These are phyloP conservation scores for Erebia ligea DNA, from an alignment of 2,888 invertebrate species.

Conservation along the genomic window DNA sequence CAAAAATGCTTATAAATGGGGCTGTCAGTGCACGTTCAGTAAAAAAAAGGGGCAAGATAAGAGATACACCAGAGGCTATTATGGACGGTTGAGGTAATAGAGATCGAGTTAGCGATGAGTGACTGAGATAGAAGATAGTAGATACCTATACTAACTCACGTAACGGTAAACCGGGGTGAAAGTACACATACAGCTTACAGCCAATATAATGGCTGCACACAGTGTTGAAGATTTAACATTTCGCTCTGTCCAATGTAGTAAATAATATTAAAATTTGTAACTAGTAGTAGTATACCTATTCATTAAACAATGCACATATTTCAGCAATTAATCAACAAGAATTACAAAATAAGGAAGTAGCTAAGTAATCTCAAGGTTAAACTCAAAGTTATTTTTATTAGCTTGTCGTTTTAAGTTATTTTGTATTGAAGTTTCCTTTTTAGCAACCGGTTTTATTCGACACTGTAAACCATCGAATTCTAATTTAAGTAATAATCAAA, in stretches of 20 bases:
- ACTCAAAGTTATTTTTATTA: constrained; percentile 15
- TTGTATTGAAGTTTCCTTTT: constrained; percentile 12
- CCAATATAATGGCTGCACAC: constrained; percentile 49
- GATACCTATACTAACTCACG: constrained; percentile 52
- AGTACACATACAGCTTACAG: constrained; percentile 51
- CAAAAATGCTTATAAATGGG: constrained; percentile 62
- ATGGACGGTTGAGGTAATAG: constrained; percentile 57
- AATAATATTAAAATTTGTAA: neutral
- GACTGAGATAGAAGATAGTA: constrained; percentile 51
- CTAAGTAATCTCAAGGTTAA: constrained; percentile 26
- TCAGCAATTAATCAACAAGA: constrained; percentile 3
- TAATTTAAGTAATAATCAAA: neutral
- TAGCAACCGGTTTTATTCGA: constrained; percentile 4
- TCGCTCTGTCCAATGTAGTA: neutral
- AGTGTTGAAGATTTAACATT: constrained; percentile 24
- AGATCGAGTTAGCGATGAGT: constrained; percentile 53
- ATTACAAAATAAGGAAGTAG: constrained; percentile 26
- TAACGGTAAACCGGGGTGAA: constrained; percentile 75
- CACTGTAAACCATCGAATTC: neutral
- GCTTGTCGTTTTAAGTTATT: constrained; percentile 15
- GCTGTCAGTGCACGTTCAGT: constrained; percentile 54
- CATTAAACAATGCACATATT: constrained; percentile 1
- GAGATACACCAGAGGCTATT: constrained; percentile 51
- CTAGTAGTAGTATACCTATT: neutral
- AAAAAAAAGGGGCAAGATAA: constrained; percentile 58